Base-by-base conservation (phyloP, 2,797 vertebrate genomes). In the Centropyge bicolor region DNA sequence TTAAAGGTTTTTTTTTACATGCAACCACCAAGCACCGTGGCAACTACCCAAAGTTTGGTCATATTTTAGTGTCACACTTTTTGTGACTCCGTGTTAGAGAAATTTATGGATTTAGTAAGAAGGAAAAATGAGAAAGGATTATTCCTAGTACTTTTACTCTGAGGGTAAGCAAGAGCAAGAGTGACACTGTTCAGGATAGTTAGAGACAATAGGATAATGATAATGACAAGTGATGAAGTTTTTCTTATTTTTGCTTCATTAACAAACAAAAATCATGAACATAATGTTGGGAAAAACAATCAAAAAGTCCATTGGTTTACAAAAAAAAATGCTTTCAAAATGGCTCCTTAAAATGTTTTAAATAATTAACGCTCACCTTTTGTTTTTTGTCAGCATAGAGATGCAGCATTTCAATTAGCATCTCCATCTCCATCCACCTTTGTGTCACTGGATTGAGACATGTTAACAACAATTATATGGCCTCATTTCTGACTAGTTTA, bases 361-460 rank as follows among this genome's bases (percentile, higher is more conserved):
- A 0, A 22, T 40, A 10, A 56, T 60, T 24, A 78, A 49, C 35
- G 19, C 12, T 24, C 14, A 61, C 14, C 49, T 43, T 19, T 10
- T 64, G 17, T 55, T 36, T 54, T 10, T 20, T 52, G 6, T 45
- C 35, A 46, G 19, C 14, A 9, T 4, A 17, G 9, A 36, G 24
- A 55, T 40, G 11, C 51, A 59, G 40, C 54, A n/a, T 67, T 75
- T 68, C 12, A 57, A 49, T n/a, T 12, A 48, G 22, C 40, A 64
- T 70, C 11, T 40, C 41, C 31, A 31, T 57, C 24, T 40, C 83
- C 66, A 87, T 45, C 76, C 54, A 66, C 60, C 62, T 65, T 68
- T 63, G 59, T 59, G 24, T 73, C 51, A 60, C 31, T 12, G 40
- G 36, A 56, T 54, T 65, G 51, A 84, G 78, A 62, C 60, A 48